These are phyloP conservation scores for Anhinga anhinga DNA, from an alignment of 2,113 vertebrate genomes.

Conservation along the genomic window DNA sequence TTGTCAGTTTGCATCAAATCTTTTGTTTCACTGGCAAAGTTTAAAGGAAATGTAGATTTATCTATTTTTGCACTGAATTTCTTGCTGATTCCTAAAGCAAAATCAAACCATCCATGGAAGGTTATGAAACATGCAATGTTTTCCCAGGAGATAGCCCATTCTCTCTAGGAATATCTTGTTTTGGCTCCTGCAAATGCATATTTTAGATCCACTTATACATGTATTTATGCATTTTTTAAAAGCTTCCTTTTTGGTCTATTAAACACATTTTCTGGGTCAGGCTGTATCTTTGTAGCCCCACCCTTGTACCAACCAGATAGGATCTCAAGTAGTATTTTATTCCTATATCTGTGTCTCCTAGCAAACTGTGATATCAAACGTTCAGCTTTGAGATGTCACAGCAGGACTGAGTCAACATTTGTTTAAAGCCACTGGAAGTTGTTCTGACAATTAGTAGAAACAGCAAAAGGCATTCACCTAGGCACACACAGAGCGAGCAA, in stretches of 20 bases:
- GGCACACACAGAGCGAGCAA: background rate
- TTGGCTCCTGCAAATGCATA: background rate
- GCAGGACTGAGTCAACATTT: slow-evolving; percentile 53
- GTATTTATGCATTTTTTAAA: slow-evolving; percentile 44
- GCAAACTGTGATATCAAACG: background rate
- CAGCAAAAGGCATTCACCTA: background rate
- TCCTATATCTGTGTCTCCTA: background rate
- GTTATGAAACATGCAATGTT: background rate
- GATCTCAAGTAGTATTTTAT: background rate
- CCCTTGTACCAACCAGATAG: background rate
- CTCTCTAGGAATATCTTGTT: slow-evolving; percentile 48
- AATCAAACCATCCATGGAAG: background rate
- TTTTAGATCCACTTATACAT: slow-evolving; percentile 13
- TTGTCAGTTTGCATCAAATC: slow-evolving; percentile 19
- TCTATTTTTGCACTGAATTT: background rate
- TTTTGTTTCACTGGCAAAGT: background rate
- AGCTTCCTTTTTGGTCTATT: slow-evolving; percentile 30
- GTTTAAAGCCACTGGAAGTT: slow-evolving; percentile 39
- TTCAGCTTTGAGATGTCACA: slow-evolving; percentile 31
- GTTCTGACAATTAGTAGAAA: slow-evolving; percentile 46
- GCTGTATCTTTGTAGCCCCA: background rate
- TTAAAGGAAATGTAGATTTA: background rate
- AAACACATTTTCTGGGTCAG: slow-evolving; percentile 38
- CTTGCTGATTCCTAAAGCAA: background rate
- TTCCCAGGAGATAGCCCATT: slow-evolving; percentile 1